A percentile compares a stretch with the other conserved stretches of the same genome.
phyloP scores from a whole-genome alignment of 2,797 vertebrate species.

The Phoxinus dragarum region DNA sequence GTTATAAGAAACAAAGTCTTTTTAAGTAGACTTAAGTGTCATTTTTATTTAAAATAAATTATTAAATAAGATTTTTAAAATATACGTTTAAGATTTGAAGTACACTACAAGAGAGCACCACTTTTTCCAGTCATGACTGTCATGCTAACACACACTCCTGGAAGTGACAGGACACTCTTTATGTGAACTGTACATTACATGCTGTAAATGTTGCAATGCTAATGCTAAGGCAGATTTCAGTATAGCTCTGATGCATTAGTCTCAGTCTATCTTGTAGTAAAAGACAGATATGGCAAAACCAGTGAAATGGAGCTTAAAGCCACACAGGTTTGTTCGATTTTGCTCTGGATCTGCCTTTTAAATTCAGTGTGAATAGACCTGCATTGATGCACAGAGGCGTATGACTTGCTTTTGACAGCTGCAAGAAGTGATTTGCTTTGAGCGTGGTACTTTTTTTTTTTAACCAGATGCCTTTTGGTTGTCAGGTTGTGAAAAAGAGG shows the following conservation, averaged over 20 bases:
- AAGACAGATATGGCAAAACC: not conserved
- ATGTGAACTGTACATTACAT: not conserved
- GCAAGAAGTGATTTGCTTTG: slow-evolving; percentile 52
- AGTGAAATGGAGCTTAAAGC: slow-evolving; percentile 20
- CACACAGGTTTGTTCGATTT: slow-evolving; percentile 40
- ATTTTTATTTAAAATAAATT: not conserved
- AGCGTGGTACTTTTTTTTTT: slow-evolving; percentile 40
- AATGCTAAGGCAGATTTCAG: not conserved
- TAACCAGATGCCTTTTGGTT: slow-evolving; percentile 48
- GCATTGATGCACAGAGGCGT: slow-evolving; percentile 25
- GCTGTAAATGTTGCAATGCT: not conserved
- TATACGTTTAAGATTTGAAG: too few species aligned
- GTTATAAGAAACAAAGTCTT: not conserved
- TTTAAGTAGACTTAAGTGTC: too few species aligned
- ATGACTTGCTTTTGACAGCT: slow-evolving; percentile 52
- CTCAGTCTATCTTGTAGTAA: not conserved
- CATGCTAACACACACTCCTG: not conserved
- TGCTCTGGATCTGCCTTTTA: slow-evolving; percentile 36
- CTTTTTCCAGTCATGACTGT: not conserved
- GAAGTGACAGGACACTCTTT: not conserved
- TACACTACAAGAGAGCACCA: not conserved
- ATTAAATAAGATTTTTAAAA: not conserved
- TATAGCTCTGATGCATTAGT: not conserved
- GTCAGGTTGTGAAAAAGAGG: slow-evolving; percentile 17
- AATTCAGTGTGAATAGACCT: slow-evolving; percentile 46